These are phyloP conservation scores for Drosophila punjabiensis DNA, from an alignment of 1,140 invertebrate species.

Conservation along the genomic window DNA sequence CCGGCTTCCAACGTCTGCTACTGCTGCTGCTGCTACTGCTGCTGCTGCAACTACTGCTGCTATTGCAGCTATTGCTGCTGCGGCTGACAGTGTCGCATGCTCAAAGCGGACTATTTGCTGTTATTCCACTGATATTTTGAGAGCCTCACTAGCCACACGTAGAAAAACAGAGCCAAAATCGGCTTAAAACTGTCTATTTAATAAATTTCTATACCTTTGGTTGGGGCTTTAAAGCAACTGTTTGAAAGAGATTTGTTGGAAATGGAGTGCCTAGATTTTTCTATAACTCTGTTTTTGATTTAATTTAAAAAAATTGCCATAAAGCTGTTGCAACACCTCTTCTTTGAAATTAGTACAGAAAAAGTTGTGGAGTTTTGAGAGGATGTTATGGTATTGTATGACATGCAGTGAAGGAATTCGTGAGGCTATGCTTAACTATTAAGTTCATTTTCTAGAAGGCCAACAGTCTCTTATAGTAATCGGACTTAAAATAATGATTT, in stretches of 20 bases:
- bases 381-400: no score
- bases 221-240: not conserved
- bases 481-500: not conserved
- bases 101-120: slow-evolving; percentile 82
- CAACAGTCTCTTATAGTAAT: not conserved
- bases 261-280: not conserved
- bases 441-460: not conserved
- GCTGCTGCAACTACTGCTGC: slow-evolving; percentile 28
- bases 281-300: no score
- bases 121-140: slow-evolving; percentile 82
- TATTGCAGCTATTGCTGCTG: slow-evolving; percentile 46
- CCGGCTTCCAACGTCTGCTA: slow-evolving; percentile 34
- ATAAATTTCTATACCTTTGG: not conserved
- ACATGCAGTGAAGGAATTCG: no score
- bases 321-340: no score
- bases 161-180: not conserved
- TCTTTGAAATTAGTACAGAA: not conserved
- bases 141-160: slow-evolving; percentile 52
- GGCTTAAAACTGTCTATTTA: not conserved
- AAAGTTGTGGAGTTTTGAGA: no score
- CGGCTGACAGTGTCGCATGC: slow-evolving; percentile 80
- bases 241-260: not conserved
- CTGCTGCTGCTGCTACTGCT: slow-evolving; percentile 23
- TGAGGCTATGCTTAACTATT: no score
- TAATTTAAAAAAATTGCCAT: not conserved